Conservation (phyloP, 1,140 invertebrate genomes). For the Ceratosolen fusciceps region DNA sequence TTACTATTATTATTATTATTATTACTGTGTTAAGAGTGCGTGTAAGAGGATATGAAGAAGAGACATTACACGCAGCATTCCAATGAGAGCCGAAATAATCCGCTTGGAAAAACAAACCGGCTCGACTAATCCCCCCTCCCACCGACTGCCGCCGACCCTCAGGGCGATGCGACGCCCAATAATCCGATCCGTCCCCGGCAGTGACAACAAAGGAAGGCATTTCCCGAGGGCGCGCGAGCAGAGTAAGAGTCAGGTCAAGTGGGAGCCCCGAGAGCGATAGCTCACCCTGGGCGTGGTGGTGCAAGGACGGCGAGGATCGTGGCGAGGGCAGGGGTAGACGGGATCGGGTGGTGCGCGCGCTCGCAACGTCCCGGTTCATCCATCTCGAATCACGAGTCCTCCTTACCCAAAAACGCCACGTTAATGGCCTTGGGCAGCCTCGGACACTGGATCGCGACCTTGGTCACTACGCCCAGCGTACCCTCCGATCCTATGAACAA, state of each 20-base stretch:
- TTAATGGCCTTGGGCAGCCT: conserved; percentile 83
- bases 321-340: background rate
- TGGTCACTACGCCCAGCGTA: conserved; percentile 94
- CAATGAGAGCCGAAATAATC: background rate
- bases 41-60: background rate
- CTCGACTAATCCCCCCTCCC: background rate
- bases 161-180: background rate
- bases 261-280: background rate
- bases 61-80: background rate
- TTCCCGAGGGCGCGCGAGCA: conserved; percentile 1
- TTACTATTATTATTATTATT: no score
- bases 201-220: conserved; percentile 30
- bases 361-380: no score
- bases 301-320: background rate
- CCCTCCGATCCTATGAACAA: conserved; percentile 98
- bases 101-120: conserved; percentile 9
- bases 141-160: no score
- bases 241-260: conserved; percentile 14
- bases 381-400: background rate
- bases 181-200: background rate
- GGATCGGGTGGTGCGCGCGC: background rate
- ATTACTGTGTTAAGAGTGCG: background rate
- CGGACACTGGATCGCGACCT: conserved; percentile 92
- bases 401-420: conserved; percentile 88
- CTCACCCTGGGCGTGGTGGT: background rate